phyloP scores from a whole-genome alignment of 2,797 vertebrate species.

The Nyctibius grandis region DNA sequence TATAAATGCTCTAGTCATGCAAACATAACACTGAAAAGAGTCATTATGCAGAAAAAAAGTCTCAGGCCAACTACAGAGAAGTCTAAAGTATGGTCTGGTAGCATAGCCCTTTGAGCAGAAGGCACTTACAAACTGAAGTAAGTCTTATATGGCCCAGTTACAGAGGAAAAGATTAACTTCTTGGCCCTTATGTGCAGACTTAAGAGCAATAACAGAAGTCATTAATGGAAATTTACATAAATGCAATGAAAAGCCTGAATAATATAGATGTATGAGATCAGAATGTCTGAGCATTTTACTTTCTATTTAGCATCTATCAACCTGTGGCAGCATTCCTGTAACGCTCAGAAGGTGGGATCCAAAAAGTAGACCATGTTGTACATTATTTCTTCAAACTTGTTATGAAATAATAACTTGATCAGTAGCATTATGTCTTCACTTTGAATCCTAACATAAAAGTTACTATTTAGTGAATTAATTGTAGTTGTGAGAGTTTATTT shows the following conservation, averaged over 20 bases:
- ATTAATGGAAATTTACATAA: background rate
- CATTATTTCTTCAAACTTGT: background rate
- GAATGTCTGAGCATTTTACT: background rate
- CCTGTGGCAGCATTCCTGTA: background rate
- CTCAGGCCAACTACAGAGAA: background rate
- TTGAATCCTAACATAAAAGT: background rate
- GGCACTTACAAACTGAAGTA: background rate
- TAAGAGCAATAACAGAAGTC: background rate
- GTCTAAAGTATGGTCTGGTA: background rate
- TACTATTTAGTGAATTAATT: background rate
- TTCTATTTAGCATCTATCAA: background rate
- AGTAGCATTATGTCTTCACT: background rate
- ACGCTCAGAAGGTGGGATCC: background rate
- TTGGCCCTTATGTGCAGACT: background rate
- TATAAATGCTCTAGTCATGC: background rate
- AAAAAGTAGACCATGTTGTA: background rate
- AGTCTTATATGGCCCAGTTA: background rate
- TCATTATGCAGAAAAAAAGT: background rate
- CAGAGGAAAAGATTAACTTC: background rate
- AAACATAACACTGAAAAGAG: background rate
- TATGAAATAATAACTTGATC: background rate
- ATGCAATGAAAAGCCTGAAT: background rate
- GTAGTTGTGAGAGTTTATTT: background rate
- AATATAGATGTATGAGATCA: background rate
- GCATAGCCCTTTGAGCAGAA: background rate